A percentile compares a stretch with the other conserved stretches of the same genome.
phyloP scores from a whole-genome alignment of 2,797 vertebrate genomes.

The Manis crassicaudata region DNA sequence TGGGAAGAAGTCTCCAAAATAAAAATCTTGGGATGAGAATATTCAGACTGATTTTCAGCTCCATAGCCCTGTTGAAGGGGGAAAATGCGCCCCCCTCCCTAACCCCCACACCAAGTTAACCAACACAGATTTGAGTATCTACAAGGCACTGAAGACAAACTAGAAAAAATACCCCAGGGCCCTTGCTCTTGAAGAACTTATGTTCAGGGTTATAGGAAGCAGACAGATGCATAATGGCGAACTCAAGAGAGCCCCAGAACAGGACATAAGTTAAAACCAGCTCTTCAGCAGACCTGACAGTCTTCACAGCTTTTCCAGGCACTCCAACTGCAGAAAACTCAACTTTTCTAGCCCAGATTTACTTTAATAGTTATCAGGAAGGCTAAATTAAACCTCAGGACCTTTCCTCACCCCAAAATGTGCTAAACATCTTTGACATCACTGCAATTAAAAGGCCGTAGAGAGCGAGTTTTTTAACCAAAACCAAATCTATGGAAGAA shows the following conservation, averaged over 20 bases:
- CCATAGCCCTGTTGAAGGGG: background rate
- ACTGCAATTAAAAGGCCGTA: background rate
- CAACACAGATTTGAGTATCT: background rate
- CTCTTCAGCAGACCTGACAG: background rate
- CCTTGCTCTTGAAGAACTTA: background rate
- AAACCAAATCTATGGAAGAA: background rate
- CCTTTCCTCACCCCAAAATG: slow-evolving; percentile 19
- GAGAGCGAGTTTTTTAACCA: background rate
- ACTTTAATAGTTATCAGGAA: background rate
- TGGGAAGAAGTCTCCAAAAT: background rate
- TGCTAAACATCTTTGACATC: background rate
- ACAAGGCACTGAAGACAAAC: background rate
- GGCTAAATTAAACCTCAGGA: background rate
- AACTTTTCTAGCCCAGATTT: background rate
- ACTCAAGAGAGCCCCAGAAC: background rate
- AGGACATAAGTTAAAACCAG: background rate
- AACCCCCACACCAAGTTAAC: background rate
- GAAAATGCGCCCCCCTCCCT: too few species aligned
- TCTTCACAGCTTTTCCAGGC: background rate
- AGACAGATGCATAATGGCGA: background rate
- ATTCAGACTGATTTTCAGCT: background rate
- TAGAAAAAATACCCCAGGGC: background rate
- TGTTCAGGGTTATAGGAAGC: background rate
- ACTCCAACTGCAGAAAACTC: background rate
- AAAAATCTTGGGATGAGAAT: background rate